Conservation (phyloP, 2,797 vertebrate species). For the Lacerta bilineata region DNA sequence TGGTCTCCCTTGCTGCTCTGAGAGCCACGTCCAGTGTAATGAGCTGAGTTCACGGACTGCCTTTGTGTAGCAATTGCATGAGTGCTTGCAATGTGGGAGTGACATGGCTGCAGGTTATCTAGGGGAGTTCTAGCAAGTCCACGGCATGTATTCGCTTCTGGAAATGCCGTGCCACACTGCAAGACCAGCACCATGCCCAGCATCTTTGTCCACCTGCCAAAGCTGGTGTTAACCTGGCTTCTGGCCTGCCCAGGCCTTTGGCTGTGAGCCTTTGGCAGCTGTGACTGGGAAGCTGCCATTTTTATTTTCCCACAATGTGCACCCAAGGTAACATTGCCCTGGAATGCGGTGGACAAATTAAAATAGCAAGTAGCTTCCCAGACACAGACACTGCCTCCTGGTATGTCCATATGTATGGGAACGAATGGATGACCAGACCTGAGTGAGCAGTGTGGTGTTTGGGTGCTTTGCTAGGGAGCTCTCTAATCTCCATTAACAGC, state of each 20-base stretch:
- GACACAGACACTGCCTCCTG: not conserved
- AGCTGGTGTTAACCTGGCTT: not conserved
- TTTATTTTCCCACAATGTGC: not conserved
- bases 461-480: not conserved
- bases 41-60: not conserved
- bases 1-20: not conserved
- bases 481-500: not conserved
- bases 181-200: too few species aligned
- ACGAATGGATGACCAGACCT: too few species aligned
- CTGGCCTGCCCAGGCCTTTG: not conserved
- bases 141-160: not conserved
- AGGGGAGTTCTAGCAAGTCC: conserved; percentile 4
- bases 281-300: not conserved
- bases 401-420: not conserved
- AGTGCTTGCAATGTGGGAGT: not conserved
- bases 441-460: not conserved
- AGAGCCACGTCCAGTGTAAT: not conserved
- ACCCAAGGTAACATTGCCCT: not conserved
- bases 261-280: not conserved
- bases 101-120: not conserved
- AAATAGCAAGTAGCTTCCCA: not conserved
- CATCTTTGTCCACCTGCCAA: not conserved
- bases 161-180: not conserved
- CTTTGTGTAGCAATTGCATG: not conserved
- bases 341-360: not conserved